A percentile compares a stretch with the other conserved stretches of the same genome.
Conservation (phyloP, 2,113 vertebrate species). For the Tringa solitaria region DNA sequence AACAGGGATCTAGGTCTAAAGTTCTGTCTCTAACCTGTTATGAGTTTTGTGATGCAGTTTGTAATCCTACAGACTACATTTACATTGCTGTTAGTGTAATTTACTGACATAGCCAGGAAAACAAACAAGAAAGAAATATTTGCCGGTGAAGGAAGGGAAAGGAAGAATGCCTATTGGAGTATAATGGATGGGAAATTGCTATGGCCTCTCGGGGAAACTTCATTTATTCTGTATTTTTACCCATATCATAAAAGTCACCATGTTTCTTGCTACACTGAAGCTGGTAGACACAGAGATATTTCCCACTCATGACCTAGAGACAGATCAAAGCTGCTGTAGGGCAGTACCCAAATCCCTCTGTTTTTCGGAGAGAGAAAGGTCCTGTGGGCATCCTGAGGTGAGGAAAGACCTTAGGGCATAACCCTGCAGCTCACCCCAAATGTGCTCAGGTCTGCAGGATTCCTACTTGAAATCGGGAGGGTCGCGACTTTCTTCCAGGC, state of each 20-base stretch:
- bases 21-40: not conserved
- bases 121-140: not conserved
- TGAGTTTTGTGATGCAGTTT: not conserved
- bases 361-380: not conserved
- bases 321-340: not conserved
- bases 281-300: not conserved
- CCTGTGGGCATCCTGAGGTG: not conserved
- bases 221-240: not conserved
- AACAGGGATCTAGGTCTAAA: not conserved
- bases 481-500: not conserved
- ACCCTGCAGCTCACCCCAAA: not conserved
- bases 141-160: not conserved
- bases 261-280: not conserved
- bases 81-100: not conserved
- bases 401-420: not conserved
- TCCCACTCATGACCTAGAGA: not conserved
- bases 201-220: not conserved
- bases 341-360: not conserved
- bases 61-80: not conserved
- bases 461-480: not conserved
- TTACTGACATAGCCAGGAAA: not conserved
- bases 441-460: rapidly evolving
- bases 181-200: not conserved
- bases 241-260: not conserved
- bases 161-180: not conserved